These are phyloP conservation scores for Salvelinus namaycush DNA, from an alignment of 2,113 vertebrate genomes.

Conservation along the genomic window DNA sequence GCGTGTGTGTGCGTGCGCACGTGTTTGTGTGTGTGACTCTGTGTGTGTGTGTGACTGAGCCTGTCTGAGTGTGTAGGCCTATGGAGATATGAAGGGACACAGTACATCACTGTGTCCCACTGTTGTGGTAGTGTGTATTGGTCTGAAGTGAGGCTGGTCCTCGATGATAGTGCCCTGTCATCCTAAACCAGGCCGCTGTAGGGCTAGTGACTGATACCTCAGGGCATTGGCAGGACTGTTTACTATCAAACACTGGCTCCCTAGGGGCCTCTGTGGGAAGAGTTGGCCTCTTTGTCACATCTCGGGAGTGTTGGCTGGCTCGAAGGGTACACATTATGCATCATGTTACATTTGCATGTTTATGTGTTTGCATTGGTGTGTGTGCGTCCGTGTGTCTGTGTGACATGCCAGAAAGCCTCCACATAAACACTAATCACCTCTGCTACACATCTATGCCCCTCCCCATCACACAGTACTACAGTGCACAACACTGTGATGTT, in stretches of 20 bases:
- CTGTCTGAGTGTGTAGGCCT: slow-evolving; percentile 21
- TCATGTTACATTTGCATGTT: background rate
- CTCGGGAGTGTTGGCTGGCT: background rate
- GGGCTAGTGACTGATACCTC: slow-evolving; percentile 5
- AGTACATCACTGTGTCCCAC: background rate
- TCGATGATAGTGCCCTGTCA: slow-evolving; percentile 36
- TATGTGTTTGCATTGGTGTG: background rate
- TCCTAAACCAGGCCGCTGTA: slow-evolving; percentile 8
- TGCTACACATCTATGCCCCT: slow-evolving; percentile 13
- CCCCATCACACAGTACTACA: slow-evolving; percentile 2
- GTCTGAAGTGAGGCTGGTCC: slow-evolving; percentile 17
- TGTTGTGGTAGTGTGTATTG: slow-evolving; percentile 15
- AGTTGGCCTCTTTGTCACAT: background rate
- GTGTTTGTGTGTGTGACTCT: background rate
- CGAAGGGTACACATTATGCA: background rate
- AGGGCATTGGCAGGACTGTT: background rate
- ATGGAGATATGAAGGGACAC: background rate
- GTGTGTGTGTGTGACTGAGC: background rate
- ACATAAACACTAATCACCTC: background rate
- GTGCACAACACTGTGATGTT: background rate
- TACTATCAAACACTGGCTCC: background rate
- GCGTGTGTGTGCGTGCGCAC: background rate
- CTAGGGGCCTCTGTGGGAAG: background rate
- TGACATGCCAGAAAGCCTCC: background rate
- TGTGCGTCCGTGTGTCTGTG: background rate